Base-by-base conservation (phyloP, 2,113 vertebrate genomes). In the Pterocles burchelli region DNA sequence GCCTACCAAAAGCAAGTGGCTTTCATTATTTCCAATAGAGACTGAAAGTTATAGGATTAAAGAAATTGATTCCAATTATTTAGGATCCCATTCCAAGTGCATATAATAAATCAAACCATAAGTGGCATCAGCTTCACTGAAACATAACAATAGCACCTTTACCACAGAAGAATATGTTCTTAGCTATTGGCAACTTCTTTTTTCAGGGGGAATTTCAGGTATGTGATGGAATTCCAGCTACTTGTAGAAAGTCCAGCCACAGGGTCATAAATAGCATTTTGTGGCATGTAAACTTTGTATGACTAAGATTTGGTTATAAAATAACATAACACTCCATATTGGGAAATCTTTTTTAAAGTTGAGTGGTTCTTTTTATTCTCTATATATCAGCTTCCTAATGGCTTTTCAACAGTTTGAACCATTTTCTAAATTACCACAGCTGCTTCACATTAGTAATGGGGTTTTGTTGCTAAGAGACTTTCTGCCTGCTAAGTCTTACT, bases 361-460 rank as follows among this genome's bases (percentile, higher is more conserved):
- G 96, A 98, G 97, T 98, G 94, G 97, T 95, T 97, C 96, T 96
- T 98, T 98, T 98, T 98, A 96, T 98, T 98, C 97, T 97, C 97
- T 96, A 97, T 98, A 98, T 98, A 98, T 98, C 98, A 98, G 96
- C 88, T 97, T 97, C 97, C 91, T 98, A 98, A 98, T 98, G 96
- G 96, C 97, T 98, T 98, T 98, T 98, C 98, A 98, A 98, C 98
- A 97, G 98, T 98, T 97, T 95, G 89, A 97, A 73, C 94, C 88
- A 94, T 98, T 98, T 97, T 97, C 96, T 97, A 91, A 98, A 98
- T 97, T 97, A 75, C 96, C 95, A 92, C 98, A 98, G 98, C 98
- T 98, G 98, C 97, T 98, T 98, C 95, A 85, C 90, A 98, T 98
- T 98, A 98, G 96, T 72, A 75, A 88, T 70, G 87, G 93, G 84